Percentiles rank a stretch among this genome's conserved stretches.
These are phyloP conservation scores for Crenichthys baileyi DNA, from an alignment of 2,797 vertebrate genomes.

Conservation along the genomic window DNA sequence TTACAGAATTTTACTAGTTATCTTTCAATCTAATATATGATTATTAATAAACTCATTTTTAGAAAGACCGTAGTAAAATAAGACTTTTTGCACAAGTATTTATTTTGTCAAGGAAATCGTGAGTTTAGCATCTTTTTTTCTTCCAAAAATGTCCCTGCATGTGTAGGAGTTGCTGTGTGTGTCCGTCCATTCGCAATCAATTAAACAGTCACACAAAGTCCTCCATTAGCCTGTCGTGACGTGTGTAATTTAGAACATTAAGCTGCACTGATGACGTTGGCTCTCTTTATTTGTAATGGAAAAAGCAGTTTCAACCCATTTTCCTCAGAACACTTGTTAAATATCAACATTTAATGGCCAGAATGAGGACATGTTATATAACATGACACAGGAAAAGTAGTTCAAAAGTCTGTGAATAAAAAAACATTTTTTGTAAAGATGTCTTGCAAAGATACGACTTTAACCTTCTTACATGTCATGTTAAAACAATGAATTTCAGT, in stretches of 20 bases:
- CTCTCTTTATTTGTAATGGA: conserved; percentile 21
- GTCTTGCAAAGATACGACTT: not conserved
- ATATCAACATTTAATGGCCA: not conserved
- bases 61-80: too few relatives aligned
- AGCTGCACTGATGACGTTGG: conserved; percentile 9
- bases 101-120: conserved; percentile 7
- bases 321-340: conserved; percentile 2
- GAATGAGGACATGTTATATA: not conserved
- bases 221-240: conserved; percentile 32
- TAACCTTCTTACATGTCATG: not conserved
- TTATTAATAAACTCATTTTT: too few relatives aligned
- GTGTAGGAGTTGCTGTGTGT: not conserved
- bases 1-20: too few relatives aligned
- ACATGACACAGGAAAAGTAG: not conserved
- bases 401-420: not conserved
- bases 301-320: conserved; percentile 27
- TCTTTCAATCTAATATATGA: too few relatives aligned
- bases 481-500: not conserved
- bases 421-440: not conserved
- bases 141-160: not conserved
- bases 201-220: conserved; percentile 27
- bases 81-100: too few relatives aligned
- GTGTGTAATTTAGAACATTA: conserved; percentile 34
- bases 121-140: not conserved
- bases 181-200: conserved; percentile 5